Evolutionary conservation across 2,888 invertebrate genomes (phyloP).

Genomic region (Lepetodrilus schrolli): DNA sequence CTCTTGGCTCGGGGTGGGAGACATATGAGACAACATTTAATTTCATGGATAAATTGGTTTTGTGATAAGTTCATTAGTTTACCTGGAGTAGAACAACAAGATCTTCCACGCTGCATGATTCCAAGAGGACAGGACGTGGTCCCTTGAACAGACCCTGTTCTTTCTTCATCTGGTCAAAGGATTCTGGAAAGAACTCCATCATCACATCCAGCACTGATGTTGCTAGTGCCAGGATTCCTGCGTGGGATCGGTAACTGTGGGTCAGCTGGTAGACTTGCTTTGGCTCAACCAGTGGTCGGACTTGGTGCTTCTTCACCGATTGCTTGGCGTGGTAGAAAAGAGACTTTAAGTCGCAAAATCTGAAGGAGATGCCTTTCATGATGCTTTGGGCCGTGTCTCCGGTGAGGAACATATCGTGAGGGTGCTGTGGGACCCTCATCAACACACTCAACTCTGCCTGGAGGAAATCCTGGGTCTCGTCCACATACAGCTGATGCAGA

Average conservation of each 20-base stretch:
- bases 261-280: slow-evolving; percentile 58
- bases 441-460: slow-evolving; percentile 69
- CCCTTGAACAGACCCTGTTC: slow-evolving; percentile 69
- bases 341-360: slow-evolving; percentile 65
- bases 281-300: slow-evolving; percentile 40
- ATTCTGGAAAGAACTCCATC: slow-evolving; percentile 67
- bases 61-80: no score
- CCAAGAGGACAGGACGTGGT: slow-evolving; percentile 64
- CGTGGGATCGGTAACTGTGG: slow-evolving; percentile 69
- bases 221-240: slow-evolving; percentile 67
- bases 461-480: slow-evolving; percentile 71
- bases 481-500: slow-evolving; percentile 62
- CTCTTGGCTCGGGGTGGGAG: no score
- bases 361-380: slow-evolving; percentile 69
- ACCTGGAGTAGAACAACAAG: slow-evolving; percentile 44
- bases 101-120: slow-evolving; percentile 58
- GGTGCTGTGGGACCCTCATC: slow-evolving; percentile 60
- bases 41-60: no score
- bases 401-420: slow-evolving; percentile 68
- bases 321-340: slow-evolving; percentile 63
- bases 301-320: slow-evolving; percentile 50
- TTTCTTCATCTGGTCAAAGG: slow-evolving; percentile 64
- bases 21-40: no score
- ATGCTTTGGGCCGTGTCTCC: slow-evolving; percentile 71
- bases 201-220: slow-evolving; percentile 66